phyloP scores from a whole-genome alignment of 2,113 vertebrate genomes.

The Mellivora capensis region DNA sequence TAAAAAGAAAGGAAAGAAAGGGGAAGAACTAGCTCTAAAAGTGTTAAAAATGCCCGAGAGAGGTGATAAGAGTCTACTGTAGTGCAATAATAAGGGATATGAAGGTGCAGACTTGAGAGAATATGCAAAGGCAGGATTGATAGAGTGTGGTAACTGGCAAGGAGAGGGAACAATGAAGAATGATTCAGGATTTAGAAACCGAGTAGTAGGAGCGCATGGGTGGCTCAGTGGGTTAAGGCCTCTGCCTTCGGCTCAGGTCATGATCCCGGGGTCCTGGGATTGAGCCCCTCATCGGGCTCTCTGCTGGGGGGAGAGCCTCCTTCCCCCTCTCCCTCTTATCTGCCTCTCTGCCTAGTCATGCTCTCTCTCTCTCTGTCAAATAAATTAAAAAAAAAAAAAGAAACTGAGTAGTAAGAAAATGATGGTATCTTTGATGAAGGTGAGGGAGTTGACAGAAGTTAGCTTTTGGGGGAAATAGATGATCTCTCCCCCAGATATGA shows the following conservation, averaged over 20 bases:
- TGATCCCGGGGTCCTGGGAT: too few relatives aligned
- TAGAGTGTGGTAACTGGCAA: not conserved
- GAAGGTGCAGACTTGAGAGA: not conserved
- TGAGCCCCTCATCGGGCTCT: too few relatives aligned
- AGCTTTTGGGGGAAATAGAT: not conserved
- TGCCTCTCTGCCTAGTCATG: too few relatives aligned
- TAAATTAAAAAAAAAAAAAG: too few relatives aligned
- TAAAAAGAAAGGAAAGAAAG: not conserved
- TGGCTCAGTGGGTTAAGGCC: too few relatives aligned
- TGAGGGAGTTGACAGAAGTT: not conserved
- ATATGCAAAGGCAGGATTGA: not conserved
- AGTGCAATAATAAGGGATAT: not conserved
- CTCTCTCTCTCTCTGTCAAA: too few relatives aligned
- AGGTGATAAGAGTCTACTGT: not conserved
- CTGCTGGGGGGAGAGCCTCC: too few relatives aligned
- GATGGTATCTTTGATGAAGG: not conserved
- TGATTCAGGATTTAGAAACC: not conserved
- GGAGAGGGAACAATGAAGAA: not conserved
- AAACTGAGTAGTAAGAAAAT: not conserved
- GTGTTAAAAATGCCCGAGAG: not conserved
- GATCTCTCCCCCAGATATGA: not conserved
- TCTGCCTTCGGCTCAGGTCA: too few relatives aligned
- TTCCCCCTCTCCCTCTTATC: too few relatives aligned
- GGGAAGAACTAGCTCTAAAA: not conserved
- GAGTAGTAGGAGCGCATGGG: not conserved